Conservation (phyloP, 1,140 invertebrate species). For the Hermetia illucens region DNA sequence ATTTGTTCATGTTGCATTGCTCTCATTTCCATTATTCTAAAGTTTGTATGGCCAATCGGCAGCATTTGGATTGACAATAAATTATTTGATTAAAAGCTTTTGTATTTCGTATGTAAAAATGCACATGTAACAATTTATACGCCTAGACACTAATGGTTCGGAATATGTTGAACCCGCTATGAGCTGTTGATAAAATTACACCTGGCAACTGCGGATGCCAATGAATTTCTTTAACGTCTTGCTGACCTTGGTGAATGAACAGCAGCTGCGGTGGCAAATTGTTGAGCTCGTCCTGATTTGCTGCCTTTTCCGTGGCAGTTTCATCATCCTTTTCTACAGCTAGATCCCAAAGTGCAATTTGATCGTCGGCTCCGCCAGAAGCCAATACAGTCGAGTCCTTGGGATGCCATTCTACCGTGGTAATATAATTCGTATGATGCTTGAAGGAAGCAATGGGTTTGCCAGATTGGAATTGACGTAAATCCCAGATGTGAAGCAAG, state of each 20-base stretch:
- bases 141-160: slow-evolving; percentile 97
- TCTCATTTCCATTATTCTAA: no score
- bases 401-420: slow-evolving; percentile 95
- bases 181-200: slow-evolving; percentile 84
- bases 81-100: no score
- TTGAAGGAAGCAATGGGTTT: slow-evolving; percentile 84
- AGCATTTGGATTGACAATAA: no score
- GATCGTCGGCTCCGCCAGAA: slow-evolving; percentile 86
- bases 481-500: slow-evolving; percentile 86
- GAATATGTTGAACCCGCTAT: slow-evolving; percentile 93
- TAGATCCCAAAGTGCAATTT: slow-evolving; percentile 95
- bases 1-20: no score
- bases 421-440: slow-evolving; percentile 83
- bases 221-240: slow-evolving; percentile 95
- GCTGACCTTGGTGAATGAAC: slow-evolving; percentile 98
- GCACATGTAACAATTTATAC: slow-evolving; percentile 29
- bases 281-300: slow-evolving; percentile 31
- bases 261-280: slow-evolving; percentile 87
- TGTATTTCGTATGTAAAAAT: no score
- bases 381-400: slow-evolving; percentile 84
- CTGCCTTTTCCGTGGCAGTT: slow-evolving; percentile 32
- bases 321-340: slow-evolving; percentile 67
- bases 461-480: slow-evolving; percentile 72
- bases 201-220: slow-evolving; percentile 96
- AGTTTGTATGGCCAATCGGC: no score